Evolutionary conservation across 2,113 vertebrate species (phyloP).

Genomic region (Pogonocichla stellata): DNA sequence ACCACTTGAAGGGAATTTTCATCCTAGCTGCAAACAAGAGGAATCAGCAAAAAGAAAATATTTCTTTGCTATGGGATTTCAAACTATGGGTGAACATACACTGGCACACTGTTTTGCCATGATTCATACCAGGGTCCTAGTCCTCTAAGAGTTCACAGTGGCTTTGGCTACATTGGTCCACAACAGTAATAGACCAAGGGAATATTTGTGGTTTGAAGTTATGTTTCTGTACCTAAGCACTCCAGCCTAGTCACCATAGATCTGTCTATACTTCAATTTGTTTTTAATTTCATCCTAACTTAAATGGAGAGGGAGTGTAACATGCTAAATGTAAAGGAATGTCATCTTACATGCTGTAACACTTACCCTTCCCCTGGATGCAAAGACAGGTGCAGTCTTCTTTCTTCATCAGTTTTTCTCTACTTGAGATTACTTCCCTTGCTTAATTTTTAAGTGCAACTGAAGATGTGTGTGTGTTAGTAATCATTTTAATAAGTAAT

Average conservation of each 20-base stretch:
- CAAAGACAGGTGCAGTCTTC: neutral
- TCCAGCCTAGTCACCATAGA: neutral
- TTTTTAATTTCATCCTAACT: neutral
- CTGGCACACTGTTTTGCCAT: neutral
- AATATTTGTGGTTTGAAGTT: neutral
- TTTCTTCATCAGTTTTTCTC: neutral
- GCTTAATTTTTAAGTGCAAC: neutral
- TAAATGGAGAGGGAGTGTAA: neutral
- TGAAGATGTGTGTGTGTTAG: neutral
- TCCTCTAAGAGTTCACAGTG: neutral
- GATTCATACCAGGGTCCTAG: neutral
- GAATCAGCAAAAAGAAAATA: neutral
- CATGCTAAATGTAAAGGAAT: neutral
- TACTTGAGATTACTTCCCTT: neutral
- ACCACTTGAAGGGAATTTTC: neutral
- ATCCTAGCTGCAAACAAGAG: neutral
- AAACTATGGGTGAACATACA: neutral
- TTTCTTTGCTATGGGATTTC: neutral
- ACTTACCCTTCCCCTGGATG: neutral
- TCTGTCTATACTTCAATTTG: neutral
- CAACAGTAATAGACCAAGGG: neutral
- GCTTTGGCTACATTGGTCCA: neutral
- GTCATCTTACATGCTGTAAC: neutral
- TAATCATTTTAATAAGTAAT: slow-evolving; percentile 45
- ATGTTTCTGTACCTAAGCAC: neutral